These are phyloP conservation scores for Pontoporia blainvillei DNA, from an alignment of 2,113 vertebrate genomes.

Conservation along the genomic window DNA sequence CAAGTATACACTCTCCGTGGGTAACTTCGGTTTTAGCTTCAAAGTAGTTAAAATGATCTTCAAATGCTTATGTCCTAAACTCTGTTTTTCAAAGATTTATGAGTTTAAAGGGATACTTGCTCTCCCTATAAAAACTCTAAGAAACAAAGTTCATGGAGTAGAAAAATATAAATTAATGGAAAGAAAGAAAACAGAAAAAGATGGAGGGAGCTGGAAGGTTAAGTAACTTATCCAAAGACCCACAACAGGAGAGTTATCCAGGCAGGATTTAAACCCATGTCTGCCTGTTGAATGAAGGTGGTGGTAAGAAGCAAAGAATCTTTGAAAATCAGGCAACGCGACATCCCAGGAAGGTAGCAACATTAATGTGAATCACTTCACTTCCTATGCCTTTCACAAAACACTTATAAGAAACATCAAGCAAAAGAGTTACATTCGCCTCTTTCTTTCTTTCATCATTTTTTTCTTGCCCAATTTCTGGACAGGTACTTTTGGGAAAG, in stretches of 20 bases:
- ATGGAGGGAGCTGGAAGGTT: background rate
- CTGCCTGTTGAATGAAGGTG: background rate
- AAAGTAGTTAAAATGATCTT: background rate
- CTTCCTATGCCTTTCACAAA: background rate
- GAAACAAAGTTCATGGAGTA: background rate
- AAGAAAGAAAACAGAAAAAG: background rate
- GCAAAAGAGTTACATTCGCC: background rate
- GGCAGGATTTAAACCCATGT: background rate
- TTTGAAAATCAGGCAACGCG: background rate
- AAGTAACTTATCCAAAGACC: background rate
- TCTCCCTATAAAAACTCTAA: background rate
- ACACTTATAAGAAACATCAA: background rate
- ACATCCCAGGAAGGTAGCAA: background rate
- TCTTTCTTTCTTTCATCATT: no score
- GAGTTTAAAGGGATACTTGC: background rate
- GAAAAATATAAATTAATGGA: conserved; percentile 4
- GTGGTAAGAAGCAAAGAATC: background rate
- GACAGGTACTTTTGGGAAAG: background rate
- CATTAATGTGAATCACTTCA: background rate
- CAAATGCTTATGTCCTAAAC: background rate
- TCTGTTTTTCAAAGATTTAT: background rate
- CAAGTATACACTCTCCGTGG: background rate
- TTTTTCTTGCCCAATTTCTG: background rate
- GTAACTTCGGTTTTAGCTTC: background rate
- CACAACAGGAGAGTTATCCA: background rate